phyloP scores from a whole-genome alignment of 2,888 invertebrate genomes.

The Lepas anatifera region DNA sequence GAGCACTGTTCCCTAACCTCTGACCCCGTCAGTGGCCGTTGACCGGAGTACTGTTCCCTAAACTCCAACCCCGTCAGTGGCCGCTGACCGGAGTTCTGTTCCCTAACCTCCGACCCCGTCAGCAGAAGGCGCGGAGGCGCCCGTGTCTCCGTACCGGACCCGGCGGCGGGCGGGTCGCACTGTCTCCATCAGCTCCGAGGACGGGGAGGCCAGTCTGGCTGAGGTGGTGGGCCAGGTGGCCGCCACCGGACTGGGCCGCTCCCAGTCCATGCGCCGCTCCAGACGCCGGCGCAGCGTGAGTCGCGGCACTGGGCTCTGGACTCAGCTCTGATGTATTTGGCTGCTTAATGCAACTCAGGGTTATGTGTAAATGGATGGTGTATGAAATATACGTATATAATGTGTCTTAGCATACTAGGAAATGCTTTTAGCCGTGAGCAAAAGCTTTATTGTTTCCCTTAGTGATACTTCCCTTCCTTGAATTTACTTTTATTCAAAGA shows the following conservation, averaged over 20 bases:
- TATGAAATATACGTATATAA: too few relatives aligned
- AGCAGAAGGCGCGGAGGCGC: neutral
- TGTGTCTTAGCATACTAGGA: too few relatives aligned
- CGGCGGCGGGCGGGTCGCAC: neutral
- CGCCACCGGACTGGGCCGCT: neutral
- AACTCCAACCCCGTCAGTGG: slow-evolving; percentile 20
- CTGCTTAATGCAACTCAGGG: too few relatives aligned
- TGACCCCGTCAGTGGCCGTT: neutral
- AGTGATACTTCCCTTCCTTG: too few relatives aligned
- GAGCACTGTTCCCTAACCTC: too few relatives aligned
- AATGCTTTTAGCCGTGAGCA: too few relatives aligned
- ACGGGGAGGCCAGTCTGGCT: neutral
- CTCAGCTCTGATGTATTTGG: too few relatives aligned
- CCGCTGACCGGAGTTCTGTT: slow-evolving; percentile 19
- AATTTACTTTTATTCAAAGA: too few relatives aligned
- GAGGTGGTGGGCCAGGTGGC: slow-evolving; percentile 1
- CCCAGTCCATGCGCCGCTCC: slow-evolving; percentile 14
- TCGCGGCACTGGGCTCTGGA: too few relatives aligned
- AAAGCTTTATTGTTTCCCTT: too few relatives aligned
- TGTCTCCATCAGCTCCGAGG: neutral
- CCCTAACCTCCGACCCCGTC: slow-evolving; percentile 11
- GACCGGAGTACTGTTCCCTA: neutral
- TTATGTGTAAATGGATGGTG: too few relatives aligned
- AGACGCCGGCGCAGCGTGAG: slow-evolving; percentile 18
- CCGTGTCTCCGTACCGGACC: neutral